Base-by-base conservation (phyloP, 2,888 invertebrate species). In the Cryptocephalus primarius region DNA sequence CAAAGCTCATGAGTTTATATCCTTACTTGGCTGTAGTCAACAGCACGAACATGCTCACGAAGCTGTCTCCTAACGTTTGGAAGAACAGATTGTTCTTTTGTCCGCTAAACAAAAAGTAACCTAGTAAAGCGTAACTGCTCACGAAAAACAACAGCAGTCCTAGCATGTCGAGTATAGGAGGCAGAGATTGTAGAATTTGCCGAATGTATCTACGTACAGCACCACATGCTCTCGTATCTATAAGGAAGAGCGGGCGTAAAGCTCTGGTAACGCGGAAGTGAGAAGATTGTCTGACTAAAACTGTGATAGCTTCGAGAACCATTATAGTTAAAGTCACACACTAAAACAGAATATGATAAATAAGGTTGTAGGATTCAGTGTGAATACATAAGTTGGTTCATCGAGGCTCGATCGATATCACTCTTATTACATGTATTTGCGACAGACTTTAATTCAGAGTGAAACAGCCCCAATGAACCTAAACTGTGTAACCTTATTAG, bases 261-360 rank as follows among this genome's bases (percentile, higher is more conserved):
- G 90, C 88, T 50, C 91, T 73, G n/a, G 90, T 89, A 44, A 88
- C 88, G 1, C 92, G 76, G 69, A 90, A 86, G 71, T 92, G 91
- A 1, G 85, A 85, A 0, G 85, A 83, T 66, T 88, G 88, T 12
- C 91, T 75, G 50, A 85, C 79, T 36, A 91, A 69, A 44, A 91
- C 86, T 36, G 83, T 81, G 42, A 88, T 74, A 0, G 89, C 87
- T 66, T 92, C 91, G 39, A 85, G 64, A 52, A 88, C 77, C 90
- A 91, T 90, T 56, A 90, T 83, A 34, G 79, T 67, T 43, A 90
- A 70, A 1, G 87, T 84, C 44, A 82, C 64, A 52, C 84, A 82
- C 87, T 88, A 75, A 38, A 72, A 73, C 50, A 43, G 42, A 47
- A 44, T 22, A 33, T 38, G 10, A 45, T 32, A 40, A 33, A 22